Evolutionary conservation across 2,888 invertebrate genomes (phyloP), one percentile per base, ranked within the genome.

Genomic region (Psococerastis gibbosa): DNA sequence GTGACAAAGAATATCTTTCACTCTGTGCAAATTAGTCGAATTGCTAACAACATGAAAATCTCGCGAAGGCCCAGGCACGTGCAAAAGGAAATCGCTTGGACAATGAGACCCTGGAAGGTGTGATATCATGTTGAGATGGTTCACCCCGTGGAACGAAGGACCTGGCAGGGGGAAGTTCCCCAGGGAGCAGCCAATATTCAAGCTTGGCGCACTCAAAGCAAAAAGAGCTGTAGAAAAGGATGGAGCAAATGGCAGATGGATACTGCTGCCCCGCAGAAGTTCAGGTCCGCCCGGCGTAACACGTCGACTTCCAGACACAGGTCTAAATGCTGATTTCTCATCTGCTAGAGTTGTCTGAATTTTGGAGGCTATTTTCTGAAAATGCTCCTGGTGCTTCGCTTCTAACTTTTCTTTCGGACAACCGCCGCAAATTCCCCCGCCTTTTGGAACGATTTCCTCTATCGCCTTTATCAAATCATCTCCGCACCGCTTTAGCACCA

Each of bases 401-500:
- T 33, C 33, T 4, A 9, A 4, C n/a, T 18, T 20, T 17, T 38
- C 38, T 3, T 16, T 8, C 8, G 8, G 6, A 15, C 8, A 5
- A 6, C n/a, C 38, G 6, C 18, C 38, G 6, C n/a, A 20, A 6
- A 9, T 27, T 20, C 22, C 38, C 38, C n/a, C 22, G 6, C 17
- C 20, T 38, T 41, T 43, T 8, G 55, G 53, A 16, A 68, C 58
- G 56, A 88, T 85, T 55, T 88, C 87, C 57, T 89, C 88, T 43
- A 91, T 87, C 5, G 89, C 84, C 52, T 83, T 83, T 11, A 91
- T 69, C 41, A 94, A 63, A 57, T 95, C 92, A 51, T 91, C 84
- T 57, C 87, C 88, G 60, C 92, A 92, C 27, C 89, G 75, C 50
- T 88, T 81, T 35, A 94, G 65, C n/a, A 92, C 87, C 51, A 92